Conservation (phyloP, 2,113 vertebrate species). For the Heterocephalus glaber region DNA sequence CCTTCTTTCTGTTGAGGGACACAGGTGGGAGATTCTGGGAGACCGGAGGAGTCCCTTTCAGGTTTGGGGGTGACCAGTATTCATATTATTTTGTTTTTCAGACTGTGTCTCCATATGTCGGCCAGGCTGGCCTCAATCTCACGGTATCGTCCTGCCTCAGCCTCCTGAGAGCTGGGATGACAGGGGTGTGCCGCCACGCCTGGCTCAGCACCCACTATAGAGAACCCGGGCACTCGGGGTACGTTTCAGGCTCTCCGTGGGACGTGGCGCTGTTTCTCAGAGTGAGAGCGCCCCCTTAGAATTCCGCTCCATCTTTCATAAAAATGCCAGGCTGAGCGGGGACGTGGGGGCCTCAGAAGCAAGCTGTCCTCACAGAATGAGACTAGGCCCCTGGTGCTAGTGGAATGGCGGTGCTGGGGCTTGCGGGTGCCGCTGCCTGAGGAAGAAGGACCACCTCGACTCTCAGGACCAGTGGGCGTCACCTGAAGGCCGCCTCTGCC, state of each 20-base stretch:
- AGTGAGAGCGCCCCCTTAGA: background rate
- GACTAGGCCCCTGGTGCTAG: background rate
- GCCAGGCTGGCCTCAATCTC: background rate
- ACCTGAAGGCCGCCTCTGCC: background rate
- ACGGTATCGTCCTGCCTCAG: background rate
- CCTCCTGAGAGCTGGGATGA: background rate
- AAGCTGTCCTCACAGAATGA: background rate
- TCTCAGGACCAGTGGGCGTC: background rate
- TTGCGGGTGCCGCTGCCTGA: background rate
- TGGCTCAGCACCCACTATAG: background rate
- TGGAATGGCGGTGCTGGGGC: background rate
- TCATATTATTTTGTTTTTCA: background rate
- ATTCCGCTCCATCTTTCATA: background rate
- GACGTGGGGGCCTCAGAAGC: background rate
- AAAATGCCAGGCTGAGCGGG: background rate
- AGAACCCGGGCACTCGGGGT: background rate
- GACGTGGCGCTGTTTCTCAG: background rate
- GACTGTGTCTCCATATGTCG: background rate
- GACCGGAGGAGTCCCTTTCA: background rate
- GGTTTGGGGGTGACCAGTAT: background rate
- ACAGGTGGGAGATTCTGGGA: background rate
- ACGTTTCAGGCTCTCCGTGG: background rate
- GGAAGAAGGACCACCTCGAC: background rate
- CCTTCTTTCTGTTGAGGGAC: too few relatives aligned
- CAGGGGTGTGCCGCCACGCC: background rate